phyloP scores from a whole-genome alignment of 2,113 vertebrate species.

The Mellivora capensis region DNA sequence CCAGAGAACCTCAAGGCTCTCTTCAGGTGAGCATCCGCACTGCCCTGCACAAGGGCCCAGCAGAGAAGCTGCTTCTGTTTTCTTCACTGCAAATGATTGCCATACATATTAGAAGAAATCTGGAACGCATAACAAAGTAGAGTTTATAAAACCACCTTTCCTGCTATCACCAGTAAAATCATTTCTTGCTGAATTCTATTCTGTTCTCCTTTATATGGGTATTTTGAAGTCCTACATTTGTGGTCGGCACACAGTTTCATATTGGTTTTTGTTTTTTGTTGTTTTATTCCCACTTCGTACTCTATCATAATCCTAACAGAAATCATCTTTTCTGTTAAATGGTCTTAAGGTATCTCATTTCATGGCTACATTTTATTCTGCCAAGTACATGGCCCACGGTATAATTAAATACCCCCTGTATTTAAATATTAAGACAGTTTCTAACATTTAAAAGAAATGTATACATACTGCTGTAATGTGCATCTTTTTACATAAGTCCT shows the following conservation, averaged over 20 bases:
- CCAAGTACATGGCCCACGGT: background rate
- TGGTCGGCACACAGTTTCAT: background rate
- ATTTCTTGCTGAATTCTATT: background rate
- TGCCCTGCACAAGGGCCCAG: accelerated
- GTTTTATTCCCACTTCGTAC: background rate
- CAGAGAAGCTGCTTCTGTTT: background rate
- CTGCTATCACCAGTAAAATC: background rate
- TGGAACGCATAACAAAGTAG: background rate
- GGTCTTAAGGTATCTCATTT: conserved; percentile 33
- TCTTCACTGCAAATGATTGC: background rate
- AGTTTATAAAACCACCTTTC: background rate
- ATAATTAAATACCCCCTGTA: background rate
- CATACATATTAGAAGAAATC: background rate
- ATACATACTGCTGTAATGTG: background rate
- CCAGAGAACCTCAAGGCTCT: conserved; percentile 98
- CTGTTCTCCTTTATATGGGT: background rate
- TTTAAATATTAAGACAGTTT: conserved; percentile 44
- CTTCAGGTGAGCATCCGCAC: conserved; percentile 88
- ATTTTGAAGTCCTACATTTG: background rate
- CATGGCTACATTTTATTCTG: background rate
- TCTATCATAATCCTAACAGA: background rate
- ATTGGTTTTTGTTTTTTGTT: background rate
- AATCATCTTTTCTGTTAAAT: conserved; percentile 40
- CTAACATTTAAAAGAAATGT: conserved; percentile 56
- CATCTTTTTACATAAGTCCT: conserved; percentile 43